Conservation (phyloP, 2,888 invertebrate genomes). For the Noctuana brunneofusca region DNA sequence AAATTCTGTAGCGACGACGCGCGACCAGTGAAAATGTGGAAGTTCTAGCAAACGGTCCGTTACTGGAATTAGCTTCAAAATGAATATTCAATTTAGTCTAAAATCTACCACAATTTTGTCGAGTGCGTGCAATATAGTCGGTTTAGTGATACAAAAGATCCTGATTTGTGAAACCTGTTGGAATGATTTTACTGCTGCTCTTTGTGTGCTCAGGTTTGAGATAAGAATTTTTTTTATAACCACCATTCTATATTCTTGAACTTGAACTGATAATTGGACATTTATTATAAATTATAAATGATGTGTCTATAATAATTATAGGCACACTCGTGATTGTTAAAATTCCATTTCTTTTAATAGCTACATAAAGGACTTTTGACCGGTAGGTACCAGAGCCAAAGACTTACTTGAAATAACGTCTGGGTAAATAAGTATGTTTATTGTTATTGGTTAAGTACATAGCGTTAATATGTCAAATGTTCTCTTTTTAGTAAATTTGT, state of each 20-base stretch:
- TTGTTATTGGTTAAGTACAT: too few species aligned
- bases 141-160: constrained; percentile 54
- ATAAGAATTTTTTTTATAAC: not conserved
- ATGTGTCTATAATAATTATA: too few species aligned
- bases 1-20: constrained; percentile 70
- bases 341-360: too few species aligned
- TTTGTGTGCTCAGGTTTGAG: constrained; percentile 67
- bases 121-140: constrained; percentile 62
- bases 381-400: too few species aligned
- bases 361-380: too few species aligned
- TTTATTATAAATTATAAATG: too few species aligned
- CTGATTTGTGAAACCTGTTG: constrained; percentile 57
- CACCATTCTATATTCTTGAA: not conserved
- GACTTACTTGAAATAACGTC: too few species aligned
- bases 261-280: too few species aligned
- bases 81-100: constrained; percentile 69
- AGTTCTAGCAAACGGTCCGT: constrained; percentile 67
- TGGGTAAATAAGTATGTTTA: too few species aligned
- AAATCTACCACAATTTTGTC: constrained; percentile 65
- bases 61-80: constrained; percentile 73
- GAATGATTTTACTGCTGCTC: constrained; percentile 71
- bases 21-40: constrained; percentile 77
- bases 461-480: too few species aligned
- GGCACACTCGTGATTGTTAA: too few species aligned
- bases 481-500: too few species aligned